Base-by-base conservation (phyloP, 1,140 invertebrate species). In the Hestina assimilis region DNA sequence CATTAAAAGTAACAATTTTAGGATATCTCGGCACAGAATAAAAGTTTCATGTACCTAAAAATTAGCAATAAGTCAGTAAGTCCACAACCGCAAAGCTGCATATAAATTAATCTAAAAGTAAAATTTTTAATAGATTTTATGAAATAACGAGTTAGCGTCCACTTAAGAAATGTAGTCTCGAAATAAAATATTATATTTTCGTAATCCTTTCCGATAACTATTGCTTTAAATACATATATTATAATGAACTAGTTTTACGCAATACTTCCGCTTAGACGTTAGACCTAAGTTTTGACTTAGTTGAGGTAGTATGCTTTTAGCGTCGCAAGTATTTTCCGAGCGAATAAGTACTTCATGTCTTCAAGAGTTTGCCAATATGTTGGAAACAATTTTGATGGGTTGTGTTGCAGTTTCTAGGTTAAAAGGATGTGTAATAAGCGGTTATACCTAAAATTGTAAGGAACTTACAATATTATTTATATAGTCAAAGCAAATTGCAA, bases 271-370 rank as follows among this genome's bases (percentile, higher is more conserved):
- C 38, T 50, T 29, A 20, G 26, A 9, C 21, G 38, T 43, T 58
- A 40, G 51, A 35, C 40, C 46, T 45, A n/a, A n/a, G n/a, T n/a
- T n/a, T n/a, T n/a, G n/a, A n/a, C n/a, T 28, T 4, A 40, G 28
- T 42, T 42, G 19, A 14, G 24, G 33, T 17, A 43, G 38, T 50
- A 58, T 11, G 55, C 55, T 58, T 51, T 58, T 58, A 58, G 40
- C 46, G 47, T 50, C 41, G 17, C 12, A 52, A 52, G 35, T 11
- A 50, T 50, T 58, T 50, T 35, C 38, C 21, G 31, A 21, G 43
- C 15, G 31, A 55, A 48, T 35, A 29, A 48, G 29, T 48, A 35
- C 45, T 48, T 47, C 17, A 47, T 46, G 43, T 47, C 53, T 33
- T 54, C 17, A 21, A 46, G 12, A 54, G 14, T 28, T 28, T 46